Evolutionary conservation across 2,113 vertebrate genomes (phyloP), one percentile per base, ranked within the genome.

Genomic region (Seriola quinqueradiata): DNA sequence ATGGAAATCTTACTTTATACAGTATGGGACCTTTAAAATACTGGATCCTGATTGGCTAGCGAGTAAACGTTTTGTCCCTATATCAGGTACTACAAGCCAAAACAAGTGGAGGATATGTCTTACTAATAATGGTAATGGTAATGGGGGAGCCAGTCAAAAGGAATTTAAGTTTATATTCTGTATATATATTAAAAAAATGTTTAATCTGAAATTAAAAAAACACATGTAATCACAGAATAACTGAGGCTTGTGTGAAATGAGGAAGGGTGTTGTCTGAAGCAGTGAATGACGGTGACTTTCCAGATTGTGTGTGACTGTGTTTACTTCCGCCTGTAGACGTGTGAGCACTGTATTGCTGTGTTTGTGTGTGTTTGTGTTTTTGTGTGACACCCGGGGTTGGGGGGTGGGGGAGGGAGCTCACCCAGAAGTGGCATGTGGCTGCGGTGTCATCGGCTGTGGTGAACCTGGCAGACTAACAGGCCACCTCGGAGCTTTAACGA

Each of bases 401-500:
- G n/a, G n/a, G n/a, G n/a, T n/a, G 73, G 72, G 55, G 61, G 59
- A 71, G 52, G 32, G 11, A 48, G 78, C 75, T 79, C 64, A 71
- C 60, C 81, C 8, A 52, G 40, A 44, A 46, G 19, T 79, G 77
- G 40, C 76, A 59, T 83, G 82, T 64, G 70, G 67, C 64, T 42
- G 74, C 3, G 65, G 65, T 76, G 72, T 82, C 71, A 64, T 68
- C 44, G 9, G 40, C 57, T 10, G 46, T 11, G 63, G 46, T 58
- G 72, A 19, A 44, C 10, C 50, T 82, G 63, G 76, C 79, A 70
- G 75, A 58, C 60, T 21, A 46, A 38, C 60, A 69, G 81, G 77
- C 85, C 89, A 81, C 81, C 75, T 60, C 50, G 1, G 86, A 82
- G 81, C 58, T 81, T 85, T 76, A 84, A 79, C 36, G 61, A 72